Conservation (phyloP, 53 echinoderm and acorn worm genomes). For the Hippasteria phrygiana region DNA sequence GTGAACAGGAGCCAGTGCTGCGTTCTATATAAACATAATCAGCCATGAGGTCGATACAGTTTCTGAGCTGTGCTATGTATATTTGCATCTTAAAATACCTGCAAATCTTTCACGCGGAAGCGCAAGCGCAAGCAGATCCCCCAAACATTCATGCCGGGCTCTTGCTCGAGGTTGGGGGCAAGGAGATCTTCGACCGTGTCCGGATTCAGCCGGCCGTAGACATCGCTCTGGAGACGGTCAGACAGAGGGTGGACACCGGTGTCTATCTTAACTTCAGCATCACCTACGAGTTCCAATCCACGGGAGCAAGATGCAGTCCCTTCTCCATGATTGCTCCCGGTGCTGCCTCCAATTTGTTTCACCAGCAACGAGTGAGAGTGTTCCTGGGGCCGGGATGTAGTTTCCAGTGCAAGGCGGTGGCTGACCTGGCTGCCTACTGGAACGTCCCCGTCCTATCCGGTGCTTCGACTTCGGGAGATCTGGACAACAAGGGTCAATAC, state of each 20-base stretch:
- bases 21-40: no score
- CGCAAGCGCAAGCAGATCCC: background rate
- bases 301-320: constrained; percentile 47
- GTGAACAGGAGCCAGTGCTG: no score
- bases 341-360: constrained; percentile 71
- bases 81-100: background rate
- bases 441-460: constrained; percentile 73
- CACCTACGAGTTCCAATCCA: constrained; percentile 48
- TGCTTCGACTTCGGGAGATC: constrained; percentile 39
- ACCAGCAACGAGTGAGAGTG: constrained; percentile 48
- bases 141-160: constrained; percentile 28
- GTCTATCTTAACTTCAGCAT: constrained; percentile 63
- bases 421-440: constrained; percentile 71
- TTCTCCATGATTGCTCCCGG: constrained; percentile 58
- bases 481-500: constrained; percentile 65
- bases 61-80: no score
- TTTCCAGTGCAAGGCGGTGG: constrained; percentile 32
- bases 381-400: constrained; percentile 89
- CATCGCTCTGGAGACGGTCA: constrained; percentile 70
- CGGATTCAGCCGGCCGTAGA: constrained; percentile 79
- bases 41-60: no score
- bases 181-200: constrained; percentile 27
- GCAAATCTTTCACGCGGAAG: background rate
- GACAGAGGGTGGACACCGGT: constrained; percentile 20
- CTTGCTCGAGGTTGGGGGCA: constrained; percentile 33